Evolutionary conservation across 1,140 invertebrate genomes (phyloP), one percentile per base, ranked within the genome.

Genomic region (Halictus rubicundus): DNA sequence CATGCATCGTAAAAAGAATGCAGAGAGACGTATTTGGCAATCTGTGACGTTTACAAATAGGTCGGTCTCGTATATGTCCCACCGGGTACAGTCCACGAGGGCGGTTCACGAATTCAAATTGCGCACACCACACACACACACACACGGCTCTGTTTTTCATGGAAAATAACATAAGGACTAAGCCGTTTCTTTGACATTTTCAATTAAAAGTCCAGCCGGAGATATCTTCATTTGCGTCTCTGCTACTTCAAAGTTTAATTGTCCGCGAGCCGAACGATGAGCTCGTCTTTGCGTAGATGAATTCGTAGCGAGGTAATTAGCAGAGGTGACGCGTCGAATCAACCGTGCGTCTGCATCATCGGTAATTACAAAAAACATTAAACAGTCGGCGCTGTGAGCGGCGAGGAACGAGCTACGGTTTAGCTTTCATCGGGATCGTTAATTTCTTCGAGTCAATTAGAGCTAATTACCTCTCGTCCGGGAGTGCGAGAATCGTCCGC

Each of bases 1-100:
- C 73, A 68, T 68, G 73, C 37, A 46, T 76, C 64, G n/a, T 68
- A 46, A 76, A 76, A 76, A 65, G n/a, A 59, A 42, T 21, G 46
- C 23, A 27, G 14, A 46, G 65, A 39, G 25, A 54, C 12, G 37
- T 42, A 49, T 68, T 57, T 23, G 64, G 23, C 39, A 39, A 39
- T 68, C 64, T 68, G 37, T 46, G 61, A 59, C 73, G 19, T 75
- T 68, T 75, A 75, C 25, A 68, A 68, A 75, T 75, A 64, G 73
- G 5, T 59, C 10, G 49, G 14, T 68, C n/a, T 25, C n/a, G 25
- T 37, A 54, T 42, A 68, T 60, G 16, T 57, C 9, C 64, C 4
- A 52, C 19, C 27, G 14, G 27, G 54, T 23, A 12, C n/a, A 12
- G 19, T 3, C n/a, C n/a, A n/a, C n/a, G n/a, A n/a, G n/a, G 1